Evolutionary conservation across 2,888 invertebrate species (phyloP), one percentile per base, ranked within the genome.

Genomic region (Nowickia ferox): DNA sequence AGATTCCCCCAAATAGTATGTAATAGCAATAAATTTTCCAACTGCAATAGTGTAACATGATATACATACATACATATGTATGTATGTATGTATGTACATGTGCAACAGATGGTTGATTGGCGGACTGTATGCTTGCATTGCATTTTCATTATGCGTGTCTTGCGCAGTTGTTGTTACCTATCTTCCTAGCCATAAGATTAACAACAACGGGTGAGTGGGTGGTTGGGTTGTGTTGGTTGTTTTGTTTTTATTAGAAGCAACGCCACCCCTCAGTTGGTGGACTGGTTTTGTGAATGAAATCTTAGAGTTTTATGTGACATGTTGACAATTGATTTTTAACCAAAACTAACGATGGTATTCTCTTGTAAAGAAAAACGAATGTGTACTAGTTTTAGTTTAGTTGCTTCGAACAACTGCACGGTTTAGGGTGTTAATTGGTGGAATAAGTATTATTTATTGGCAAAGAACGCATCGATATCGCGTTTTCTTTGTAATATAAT

Each of bases 61-160:
- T n/a, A 40, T 44, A 30, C 4, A 4, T 4, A 30, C 30, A 30
- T 30, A 30, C 30, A 4, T 30, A 30, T 6, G n/a, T n/a, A n/a
- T n/a, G n/a, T n/a, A n/a, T n/a, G n/a, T n/a, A n/a, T n/a, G n/a
- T n/a, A n/a, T n/a, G 6, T 30, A 66, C 81, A 88, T 81, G 86
- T 88, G 91, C 91, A 91, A 91, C 91, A 90, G 90, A 88, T 90
- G 88, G 87, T 76, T 77, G 78, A 48, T 68, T 87, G 30, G 44
- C 22, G 74, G 61, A 0, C 44, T 59, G 40, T 48, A 40, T 59
- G 38, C 1, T 46, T 57, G 8, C n/a, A 48, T 17, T 17, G 9
- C 15, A 19, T 38, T 13, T 57, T 44, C 30, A 30, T 48, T 87
- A 86, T 87, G 87, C 87, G 87, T 88, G 91, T 88, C 91, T 90